A percentile compares a stretch with the other conserved stretches of the same genome.
These are phyloP conservation scores for Cacatua alba DNA, from an alignment of 2,113 vertebrate species.

Conservation along the genomic window DNA sequence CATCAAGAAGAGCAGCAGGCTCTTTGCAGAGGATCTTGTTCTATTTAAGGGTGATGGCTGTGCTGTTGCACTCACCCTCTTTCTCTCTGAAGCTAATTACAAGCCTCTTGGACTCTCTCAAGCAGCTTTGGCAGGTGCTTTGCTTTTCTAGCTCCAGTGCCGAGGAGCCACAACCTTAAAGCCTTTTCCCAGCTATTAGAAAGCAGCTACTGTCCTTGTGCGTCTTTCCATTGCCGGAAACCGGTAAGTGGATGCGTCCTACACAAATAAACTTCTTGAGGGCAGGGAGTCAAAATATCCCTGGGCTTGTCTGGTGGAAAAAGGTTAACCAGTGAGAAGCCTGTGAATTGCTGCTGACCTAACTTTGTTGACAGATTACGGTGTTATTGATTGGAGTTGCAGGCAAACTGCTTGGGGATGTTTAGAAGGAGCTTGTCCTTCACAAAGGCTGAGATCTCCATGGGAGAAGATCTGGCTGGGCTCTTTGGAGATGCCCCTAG, in stretches of 20 bases:
- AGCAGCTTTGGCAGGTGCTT: constrained; percentile 34
- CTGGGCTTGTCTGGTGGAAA: constrained; percentile 11
- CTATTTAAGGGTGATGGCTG: background rate
- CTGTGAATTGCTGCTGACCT: background rate
- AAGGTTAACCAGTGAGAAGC: constrained; percentile 26
- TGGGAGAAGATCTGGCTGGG: background rate
- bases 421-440: background rate
- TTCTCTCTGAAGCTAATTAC: background rate
- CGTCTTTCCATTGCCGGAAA: constrained; percentile 2
- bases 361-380: constrained; percentile 12
- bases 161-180: background rate
- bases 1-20: background rate
- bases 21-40: background rate
- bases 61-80: background rate
- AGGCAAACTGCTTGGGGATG: background rate
- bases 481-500: background rate
- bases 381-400: constrained; percentile 21
- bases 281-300: constrained; percentile 36
- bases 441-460: background rate
- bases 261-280: constrained; percentile 45
- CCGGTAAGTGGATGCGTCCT: background rate
- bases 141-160: background rate
- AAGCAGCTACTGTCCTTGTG: background rate
- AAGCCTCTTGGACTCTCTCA: background rate
- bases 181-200: background rate